Percentiles rank a stretch among this genome's conserved stretches.
Evolutionary conservation across 2,113 vertebrate genomes (phyloP).

Genomic region (Lamprotornis superbus): DNA sequence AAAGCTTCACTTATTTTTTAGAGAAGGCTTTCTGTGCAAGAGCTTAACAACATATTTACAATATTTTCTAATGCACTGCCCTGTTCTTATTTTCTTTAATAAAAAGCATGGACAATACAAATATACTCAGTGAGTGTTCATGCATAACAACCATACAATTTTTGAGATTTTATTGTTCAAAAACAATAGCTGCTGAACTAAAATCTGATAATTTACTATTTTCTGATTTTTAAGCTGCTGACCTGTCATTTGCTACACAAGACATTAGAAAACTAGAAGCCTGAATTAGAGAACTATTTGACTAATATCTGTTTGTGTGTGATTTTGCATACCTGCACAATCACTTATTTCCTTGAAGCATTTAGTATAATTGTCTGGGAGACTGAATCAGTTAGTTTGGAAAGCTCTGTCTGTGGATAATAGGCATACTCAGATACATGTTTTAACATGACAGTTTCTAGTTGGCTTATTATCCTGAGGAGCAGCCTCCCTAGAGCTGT

Average conservation of each 20-base stretch:
- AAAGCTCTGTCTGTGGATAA: conserved; percentile 17
- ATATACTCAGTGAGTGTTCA: background rate
- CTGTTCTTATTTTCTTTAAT: background rate
- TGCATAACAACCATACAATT: background rate
- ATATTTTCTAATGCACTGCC: background rate
- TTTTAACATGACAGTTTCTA: conserved; percentile 45
- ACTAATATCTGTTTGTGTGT: background rate
- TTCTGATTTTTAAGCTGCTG: background rate
- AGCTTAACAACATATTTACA: background rate
- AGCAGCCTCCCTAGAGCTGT: background rate
- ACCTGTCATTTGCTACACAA: background rate
- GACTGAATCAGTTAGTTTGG: background rate
- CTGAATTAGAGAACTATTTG: background rate
- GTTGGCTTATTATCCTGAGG: background rate
- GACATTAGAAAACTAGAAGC: background rate
- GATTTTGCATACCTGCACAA: background rate
- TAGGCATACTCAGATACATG: background rate
- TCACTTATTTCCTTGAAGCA: background rate
- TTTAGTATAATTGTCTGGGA: background rate
- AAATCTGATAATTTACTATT: background rate
- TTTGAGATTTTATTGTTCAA: background rate
- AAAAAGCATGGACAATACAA: background rate
- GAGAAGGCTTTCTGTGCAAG: background rate
- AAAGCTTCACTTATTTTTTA: background rate
- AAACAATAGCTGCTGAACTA: background rate